phyloP scores from a whole-genome alignment of 2,113 vertebrate genomes.

The Charadrius vociferus region DNA sequence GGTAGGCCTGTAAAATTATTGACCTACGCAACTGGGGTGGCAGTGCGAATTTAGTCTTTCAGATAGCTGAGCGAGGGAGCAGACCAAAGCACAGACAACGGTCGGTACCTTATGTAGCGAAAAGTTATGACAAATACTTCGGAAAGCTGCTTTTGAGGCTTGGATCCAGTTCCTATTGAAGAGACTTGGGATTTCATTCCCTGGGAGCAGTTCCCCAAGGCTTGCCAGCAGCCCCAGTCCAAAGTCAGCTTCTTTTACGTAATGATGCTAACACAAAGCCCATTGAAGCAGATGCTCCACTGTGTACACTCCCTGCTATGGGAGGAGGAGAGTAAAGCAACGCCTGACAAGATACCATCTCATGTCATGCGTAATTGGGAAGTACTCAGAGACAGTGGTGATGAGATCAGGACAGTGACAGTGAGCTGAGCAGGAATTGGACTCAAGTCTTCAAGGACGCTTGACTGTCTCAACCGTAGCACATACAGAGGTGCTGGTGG shows the following conservation, averaged over 20 bases:
- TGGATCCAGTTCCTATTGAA: neutral
- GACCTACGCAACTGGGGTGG: neutral
- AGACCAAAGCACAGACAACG: neutral
- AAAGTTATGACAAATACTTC: neutral
- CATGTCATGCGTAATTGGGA: accelerated
- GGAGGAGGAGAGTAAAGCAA: neutral
- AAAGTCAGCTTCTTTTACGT: neutral
- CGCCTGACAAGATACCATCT: neutral
- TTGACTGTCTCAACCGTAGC: neutral
- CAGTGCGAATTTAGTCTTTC: neutral
- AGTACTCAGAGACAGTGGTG: neutral
- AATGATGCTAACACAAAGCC: neutral
- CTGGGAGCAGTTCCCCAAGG: neutral
- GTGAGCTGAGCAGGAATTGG: neutral
- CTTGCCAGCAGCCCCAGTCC: neutral
- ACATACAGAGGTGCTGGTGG: neutral
- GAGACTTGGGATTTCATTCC: neutral
- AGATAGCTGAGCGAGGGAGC: neutral
- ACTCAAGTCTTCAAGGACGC: neutral
- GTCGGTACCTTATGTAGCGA: accelerated
- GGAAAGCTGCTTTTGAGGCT: neutral
- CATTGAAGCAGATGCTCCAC: neutral
- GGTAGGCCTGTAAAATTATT: neutral
- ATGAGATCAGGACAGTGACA: neutral
- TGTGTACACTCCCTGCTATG: accelerated